A percentile compares a stretch with the other conserved stretches of the same genome.
Evolutionary conservation across 2,113 vertebrate genomes (phyloP).

Genomic region (Myiopsitta monachus): DNA sequence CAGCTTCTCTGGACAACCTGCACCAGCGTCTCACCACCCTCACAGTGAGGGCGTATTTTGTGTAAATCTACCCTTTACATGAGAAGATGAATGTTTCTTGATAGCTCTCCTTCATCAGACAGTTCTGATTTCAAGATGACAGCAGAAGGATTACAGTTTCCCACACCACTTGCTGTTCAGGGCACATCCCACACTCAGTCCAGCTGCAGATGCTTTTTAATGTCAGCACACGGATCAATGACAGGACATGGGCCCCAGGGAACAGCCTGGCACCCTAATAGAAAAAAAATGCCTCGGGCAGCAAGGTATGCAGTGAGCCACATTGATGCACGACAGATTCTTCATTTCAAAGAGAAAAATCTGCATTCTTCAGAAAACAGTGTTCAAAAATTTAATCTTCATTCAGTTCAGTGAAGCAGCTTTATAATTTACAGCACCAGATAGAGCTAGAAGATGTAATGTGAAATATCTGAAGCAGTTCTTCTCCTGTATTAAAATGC

Average conservation of each 20-base stretch:
- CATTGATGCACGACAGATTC: no score
- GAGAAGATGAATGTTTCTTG: not conserved
- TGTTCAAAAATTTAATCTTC: conserved; percentile 72
- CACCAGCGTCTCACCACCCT: no score
- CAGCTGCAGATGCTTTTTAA: not conserved
- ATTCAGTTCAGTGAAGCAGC: conserved; percentile 82
- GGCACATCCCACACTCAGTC: not conserved
- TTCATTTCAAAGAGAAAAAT: no score
- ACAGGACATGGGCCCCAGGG: no score
- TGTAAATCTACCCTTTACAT: no score
- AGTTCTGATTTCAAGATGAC: not conserved
- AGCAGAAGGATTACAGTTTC: not conserved
- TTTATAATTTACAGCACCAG: conserved; percentile 81
- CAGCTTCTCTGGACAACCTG: no score
- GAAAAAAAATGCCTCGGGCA: no score
- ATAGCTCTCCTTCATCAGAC: not conserved
- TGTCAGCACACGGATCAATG: no score
- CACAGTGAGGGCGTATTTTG: no score
- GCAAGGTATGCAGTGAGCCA: no score
- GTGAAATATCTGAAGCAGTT: conserved; percentile 73
- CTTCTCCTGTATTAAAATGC: conserved; percentile 80
- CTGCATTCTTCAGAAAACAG: conserved; percentile 73
- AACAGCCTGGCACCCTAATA: no score
- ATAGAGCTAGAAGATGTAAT: conserved; percentile 82
- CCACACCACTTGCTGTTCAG: not conserved